These are phyloP conservation scores for Pachycephala philippinensis DNA, from an alignment of 2,113 vertebrate species.

Conservation along the genomic window DNA sequence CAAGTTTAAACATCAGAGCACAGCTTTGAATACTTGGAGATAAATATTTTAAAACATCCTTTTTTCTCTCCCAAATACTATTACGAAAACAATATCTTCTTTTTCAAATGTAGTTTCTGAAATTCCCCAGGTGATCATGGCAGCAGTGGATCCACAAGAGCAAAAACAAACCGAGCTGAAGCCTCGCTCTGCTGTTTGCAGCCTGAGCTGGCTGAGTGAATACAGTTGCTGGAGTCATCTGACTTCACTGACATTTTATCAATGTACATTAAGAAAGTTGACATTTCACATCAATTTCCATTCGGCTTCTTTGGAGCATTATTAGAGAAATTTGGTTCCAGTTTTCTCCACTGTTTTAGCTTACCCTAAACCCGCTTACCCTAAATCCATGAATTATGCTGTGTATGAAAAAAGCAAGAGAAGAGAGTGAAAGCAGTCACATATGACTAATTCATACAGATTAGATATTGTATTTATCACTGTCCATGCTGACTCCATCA, in stretches of 20 bases:
- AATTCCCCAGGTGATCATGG: background rate
- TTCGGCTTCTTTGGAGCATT: background rate
- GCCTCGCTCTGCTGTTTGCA: background rate
- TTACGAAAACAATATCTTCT: background rate
- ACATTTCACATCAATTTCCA: background rate
- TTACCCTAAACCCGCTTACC: background rate
- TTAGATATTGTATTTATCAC: background rate
- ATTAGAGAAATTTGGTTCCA: background rate
- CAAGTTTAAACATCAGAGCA: background rate
- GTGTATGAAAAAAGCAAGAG: background rate
- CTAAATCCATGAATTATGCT: background rate
- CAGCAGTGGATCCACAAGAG: background rate
- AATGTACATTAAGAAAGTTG: conserved; percentile 37
- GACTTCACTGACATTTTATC: conserved; percentile 47
- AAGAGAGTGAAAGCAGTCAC: background rate
- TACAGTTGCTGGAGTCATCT: conserved; percentile 18
- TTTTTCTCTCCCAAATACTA: background rate
- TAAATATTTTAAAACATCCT: background rate
- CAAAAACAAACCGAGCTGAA: background rate
- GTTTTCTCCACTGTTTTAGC: background rate
- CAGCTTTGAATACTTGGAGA: background rate
- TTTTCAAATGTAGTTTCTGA: background rate
- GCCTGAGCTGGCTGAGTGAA: background rate
- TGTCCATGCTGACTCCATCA: background rate
- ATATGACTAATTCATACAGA: background rate